Conservation (phyloP, 2,888 invertebrate genomes). For the Limulus polyphemus region DNA sequence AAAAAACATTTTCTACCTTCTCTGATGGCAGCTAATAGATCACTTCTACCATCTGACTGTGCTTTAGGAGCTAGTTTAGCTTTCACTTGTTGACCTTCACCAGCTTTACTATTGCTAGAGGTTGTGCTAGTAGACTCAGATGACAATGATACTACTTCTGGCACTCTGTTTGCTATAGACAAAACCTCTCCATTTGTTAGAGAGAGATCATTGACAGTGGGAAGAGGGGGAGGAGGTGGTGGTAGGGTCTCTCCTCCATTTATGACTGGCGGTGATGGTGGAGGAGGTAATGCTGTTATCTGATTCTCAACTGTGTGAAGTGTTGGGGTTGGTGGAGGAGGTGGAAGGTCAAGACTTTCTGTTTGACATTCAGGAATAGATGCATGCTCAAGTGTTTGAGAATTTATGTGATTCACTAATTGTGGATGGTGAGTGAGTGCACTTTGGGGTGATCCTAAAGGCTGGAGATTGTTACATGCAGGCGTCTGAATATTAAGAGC, state of each 20-base stretch:
- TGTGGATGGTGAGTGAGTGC: too few relatives aligned
- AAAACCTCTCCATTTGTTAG: conserved; percentile 8
- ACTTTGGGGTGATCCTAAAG: too few relatives aligned
- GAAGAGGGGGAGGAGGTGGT: conserved; percentile 46
- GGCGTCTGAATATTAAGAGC: too few relatives aligned
- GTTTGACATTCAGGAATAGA: too few relatives aligned
- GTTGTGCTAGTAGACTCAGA: conserved; percentile 19
- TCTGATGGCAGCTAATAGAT: conserved; percentile 84
- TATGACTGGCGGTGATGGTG: conserved; percentile 47
- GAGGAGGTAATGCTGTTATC: conserved; percentile 25
- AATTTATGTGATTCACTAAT: too few relatives aligned
- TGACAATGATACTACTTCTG: conserved; percentile 17
- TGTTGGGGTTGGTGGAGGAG: conserved; percentile 35
- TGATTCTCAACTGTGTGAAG: conserved; percentile 13
- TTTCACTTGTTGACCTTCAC: conserved; percentile 29
- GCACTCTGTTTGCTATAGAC: conserved; percentile 8
- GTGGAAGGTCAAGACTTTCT: conserved; percentile 35
- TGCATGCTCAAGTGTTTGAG: too few relatives aligned
- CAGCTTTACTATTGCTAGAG: conserved; percentile 20
- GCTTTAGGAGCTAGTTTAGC: conserved; percentile 27
- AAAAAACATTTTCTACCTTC: conserved; percentile 50
- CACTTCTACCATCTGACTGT: conserved; percentile 61
- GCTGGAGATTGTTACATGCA: too few relatives aligned
- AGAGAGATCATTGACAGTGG: conserved; percentile 35
- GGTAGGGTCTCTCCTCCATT: conserved; percentile 27